Percentiles rank a stretch among this genome's conserved stretches.
phyloP scores from a whole-genome alignment of 2,113 vertebrate genomes.

The Nyctibius bracteatus region DNA sequence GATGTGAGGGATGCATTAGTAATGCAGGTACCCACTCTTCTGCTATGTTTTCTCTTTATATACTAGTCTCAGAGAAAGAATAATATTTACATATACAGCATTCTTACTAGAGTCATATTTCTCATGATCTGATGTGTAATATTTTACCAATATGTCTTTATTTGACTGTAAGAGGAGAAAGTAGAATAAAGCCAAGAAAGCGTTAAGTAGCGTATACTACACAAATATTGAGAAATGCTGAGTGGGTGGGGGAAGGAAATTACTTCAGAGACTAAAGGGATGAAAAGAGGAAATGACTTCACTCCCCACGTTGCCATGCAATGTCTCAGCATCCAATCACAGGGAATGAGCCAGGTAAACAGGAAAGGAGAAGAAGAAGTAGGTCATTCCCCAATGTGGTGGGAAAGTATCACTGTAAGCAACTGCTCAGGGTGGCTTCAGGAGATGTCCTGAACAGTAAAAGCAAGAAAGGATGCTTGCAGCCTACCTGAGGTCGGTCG shows the following conservation, averaged over 20 bases:
- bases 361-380: constrained; percentile 46
- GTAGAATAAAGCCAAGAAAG: not conserved
- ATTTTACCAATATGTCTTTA: not conserved
- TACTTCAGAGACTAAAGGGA: constrained; percentile 44
- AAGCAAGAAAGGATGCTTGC: not conserved
- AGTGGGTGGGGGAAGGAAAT: constrained; percentile 61
- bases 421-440: not conserved
- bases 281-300: constrained; percentile 60
- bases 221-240: constrained; percentile 36
- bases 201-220: not conserved
- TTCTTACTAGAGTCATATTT: not conserved
- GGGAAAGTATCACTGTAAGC: not conserved
- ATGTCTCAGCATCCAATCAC: constrained; percentile 47
- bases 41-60: not conserved
- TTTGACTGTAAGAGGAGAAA: not conserved
- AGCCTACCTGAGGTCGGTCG: not conserved
- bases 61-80: not conserved
- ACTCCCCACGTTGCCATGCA: not conserved
- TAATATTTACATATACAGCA: not conserved
- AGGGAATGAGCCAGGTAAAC: constrained; percentile 37
- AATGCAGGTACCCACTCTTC: not conserved
- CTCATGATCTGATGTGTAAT: not conserved
- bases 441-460: not conserved
- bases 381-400: not conserved
- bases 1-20: not conserved